Base-by-base conservation (phyloP, 2,113 vertebrate species). In the Protomyctophum bolini region DNA sequence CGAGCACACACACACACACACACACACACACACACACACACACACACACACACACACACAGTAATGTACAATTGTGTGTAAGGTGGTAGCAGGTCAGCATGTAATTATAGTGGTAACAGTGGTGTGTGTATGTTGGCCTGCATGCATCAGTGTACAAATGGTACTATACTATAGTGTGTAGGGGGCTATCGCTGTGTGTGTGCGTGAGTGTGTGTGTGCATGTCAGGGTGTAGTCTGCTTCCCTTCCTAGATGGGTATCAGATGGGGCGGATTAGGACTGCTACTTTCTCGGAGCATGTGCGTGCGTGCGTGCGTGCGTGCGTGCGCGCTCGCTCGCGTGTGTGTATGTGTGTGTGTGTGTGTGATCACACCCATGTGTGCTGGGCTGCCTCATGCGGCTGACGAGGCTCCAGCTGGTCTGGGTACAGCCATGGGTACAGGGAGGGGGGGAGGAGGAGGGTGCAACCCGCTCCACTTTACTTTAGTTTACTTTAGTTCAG, bases 381-480 rank as follows among this genome's bases (percentile, higher is more conserved):
- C 80, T 61, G 78, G 80, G 66, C 68, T 77, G 82, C 81, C 75
- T 84, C 75, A 80, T 88, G 89, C 83, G 86, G 87, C 86, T 72
- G 77, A 66, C 66, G 83, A 84, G 89, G 89, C 85, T 87, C 89
- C 89, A 85, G 88, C 83, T 84, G 84, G 84, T 89, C 88, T 88
- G 80, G 86, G 79, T 81, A 78, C 70, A 77, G 71, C 76, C 80
- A 80, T 48, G 83, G 84, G 77, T 75, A 52, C 9, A 12, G 50
- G 50, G 50, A 9, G 8, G 50, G 50, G 50, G 7, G 8, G 9
- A 6, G 50, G 8, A 6, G 50, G 50, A 8, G 50, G 50, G 9
- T 52, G 33, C 33, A 41, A 6, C 3, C 33, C 33, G 33, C 33
- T 41, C 33, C 5, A 41, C 33, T 41, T 41, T 6, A 41, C 33